phyloP scores from a whole-genome alignment of 1,140 invertebrate species.

The Arctopsyche grandis region DNA sequence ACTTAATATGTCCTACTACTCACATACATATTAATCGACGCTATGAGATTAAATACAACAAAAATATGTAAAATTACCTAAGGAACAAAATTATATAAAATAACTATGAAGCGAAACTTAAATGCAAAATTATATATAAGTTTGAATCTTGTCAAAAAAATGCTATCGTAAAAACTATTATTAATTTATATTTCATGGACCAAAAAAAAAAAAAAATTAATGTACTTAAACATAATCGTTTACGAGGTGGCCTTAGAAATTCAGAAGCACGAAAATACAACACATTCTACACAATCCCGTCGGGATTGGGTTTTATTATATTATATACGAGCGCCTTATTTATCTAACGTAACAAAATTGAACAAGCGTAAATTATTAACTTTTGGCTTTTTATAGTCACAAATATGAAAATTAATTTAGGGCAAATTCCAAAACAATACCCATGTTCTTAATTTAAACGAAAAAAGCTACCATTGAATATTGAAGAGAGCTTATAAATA shows the following conservation, averaged over 20 bases:
- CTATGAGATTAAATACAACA: conserved; percentile 52
- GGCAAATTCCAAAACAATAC: not conserved
- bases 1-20: conserved; percentile 46
- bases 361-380: conserved; percentile 21
- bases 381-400: conserved; percentile 23
- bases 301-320: not conserved
- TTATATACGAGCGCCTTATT: conserved; percentile 11
- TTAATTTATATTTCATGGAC: conserved; percentile 26
- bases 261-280: conserved; percentile 25
- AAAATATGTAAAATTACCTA: conserved; percentile 32
- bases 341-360: not conserved
- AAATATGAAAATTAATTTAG: conserved; percentile 15
- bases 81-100: conserved; percentile 46
- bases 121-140: conserved; percentile 53
- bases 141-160: conserved; percentile 22
- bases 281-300: conserved; percentile 9
- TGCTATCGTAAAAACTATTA: conserved; percentile 43
- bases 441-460: conserved; percentile 27
- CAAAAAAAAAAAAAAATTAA: conserved; percentile 19
- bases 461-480: conserved; percentile 46
- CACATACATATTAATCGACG: conserved; percentile 45
- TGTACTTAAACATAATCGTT: conserved; percentile 31
- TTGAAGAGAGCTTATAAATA: conserved; percentile 44
- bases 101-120: conserved; percentile 52
- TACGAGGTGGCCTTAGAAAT: conserved; percentile 5